Evolutionary conservation across 2,888 invertebrate genomes (phyloP), one percentile per base, ranked within the genome.

Genomic region (Euzetes globulus): DNA sequence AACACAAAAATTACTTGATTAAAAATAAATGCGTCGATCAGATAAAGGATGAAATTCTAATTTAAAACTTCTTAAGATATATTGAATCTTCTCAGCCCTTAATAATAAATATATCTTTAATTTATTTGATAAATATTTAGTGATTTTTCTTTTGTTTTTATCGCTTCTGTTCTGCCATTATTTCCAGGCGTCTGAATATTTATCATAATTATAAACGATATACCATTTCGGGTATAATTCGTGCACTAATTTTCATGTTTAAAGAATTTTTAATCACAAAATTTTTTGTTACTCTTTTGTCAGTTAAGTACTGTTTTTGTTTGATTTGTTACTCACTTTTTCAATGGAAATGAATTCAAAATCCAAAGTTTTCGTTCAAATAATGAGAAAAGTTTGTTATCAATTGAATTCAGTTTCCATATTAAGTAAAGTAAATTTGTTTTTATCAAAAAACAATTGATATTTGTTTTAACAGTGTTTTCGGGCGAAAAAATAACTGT

Each of bases 181-280:
- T 55, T 55, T 25, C 6, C 1, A 7, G 7, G 52, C n/a, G 33
- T 52, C n/a, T 52, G 3, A 55, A 25, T 25, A 25, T 55, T 55
- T 25, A 22, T 55, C 6, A 55, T 55, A 55, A 55, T 55, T 55
- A 25, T 25, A n/a, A 55, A 25, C 22, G 25, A 25, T 7, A 33
- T 33, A 33, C 33, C 33, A 33, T 33, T 33, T 33, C 7, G 33
- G 19, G 11, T 55, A 22, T 25, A 55, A 55, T 55, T 25, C 55
- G 22, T 55, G 55, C 55, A 55, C 55, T 55, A 55, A 55, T 55
- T 33, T 33, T 47, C 47, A 47, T 47, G 47, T 47, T 47, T 47
- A 9, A 2, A 3, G 17, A 15, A 47, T 47, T 15, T 15, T 47
- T 47, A 22, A 22, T 25, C 15, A 19, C 25, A 15, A 55, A 11